Evolutionary conservation across 2,797 vertebrate genomes (phyloP).

Genomic region (Psittacula echo): DNA sequence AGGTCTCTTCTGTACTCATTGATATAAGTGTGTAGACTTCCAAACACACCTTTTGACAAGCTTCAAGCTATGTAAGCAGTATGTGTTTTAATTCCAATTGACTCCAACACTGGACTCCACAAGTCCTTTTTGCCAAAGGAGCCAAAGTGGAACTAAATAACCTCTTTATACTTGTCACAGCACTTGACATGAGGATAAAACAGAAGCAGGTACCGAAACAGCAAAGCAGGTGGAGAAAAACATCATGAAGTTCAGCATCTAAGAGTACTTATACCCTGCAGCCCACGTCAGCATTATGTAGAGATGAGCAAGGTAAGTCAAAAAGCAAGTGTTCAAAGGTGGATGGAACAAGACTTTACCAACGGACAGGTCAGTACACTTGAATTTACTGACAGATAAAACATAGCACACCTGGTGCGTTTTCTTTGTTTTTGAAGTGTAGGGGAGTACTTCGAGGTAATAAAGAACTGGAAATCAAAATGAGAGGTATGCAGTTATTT

Average conservation of each 20-base stretch:
- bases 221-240: not conserved
- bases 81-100: not conserved
- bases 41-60: not conserved
- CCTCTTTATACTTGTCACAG: not conserved
- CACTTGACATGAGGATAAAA: not conserved
- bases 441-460: not conserved
- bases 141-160: not conserved
- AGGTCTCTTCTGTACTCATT: not conserved
- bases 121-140: not conserved
- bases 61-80: not conserved
- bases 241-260: not conserved
- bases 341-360: not conserved
- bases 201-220: not conserved
- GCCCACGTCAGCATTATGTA: fast-evolving
- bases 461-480: not conserved
- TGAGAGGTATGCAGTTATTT: not conserved
- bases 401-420: too few species aligned
- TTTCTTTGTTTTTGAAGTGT: not conserved
- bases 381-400: not conserved
- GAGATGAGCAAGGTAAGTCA: not conserved
- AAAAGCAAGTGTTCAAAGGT: not conserved
- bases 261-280: not conserved
- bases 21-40: fast-evolving
- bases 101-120: not conserved
- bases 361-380: not conserved